These are phyloP conservation scores for Nysson spinosus DNA, from an alignment of 2,888 invertebrate genomes.

Conservation along the genomic window DNA sequence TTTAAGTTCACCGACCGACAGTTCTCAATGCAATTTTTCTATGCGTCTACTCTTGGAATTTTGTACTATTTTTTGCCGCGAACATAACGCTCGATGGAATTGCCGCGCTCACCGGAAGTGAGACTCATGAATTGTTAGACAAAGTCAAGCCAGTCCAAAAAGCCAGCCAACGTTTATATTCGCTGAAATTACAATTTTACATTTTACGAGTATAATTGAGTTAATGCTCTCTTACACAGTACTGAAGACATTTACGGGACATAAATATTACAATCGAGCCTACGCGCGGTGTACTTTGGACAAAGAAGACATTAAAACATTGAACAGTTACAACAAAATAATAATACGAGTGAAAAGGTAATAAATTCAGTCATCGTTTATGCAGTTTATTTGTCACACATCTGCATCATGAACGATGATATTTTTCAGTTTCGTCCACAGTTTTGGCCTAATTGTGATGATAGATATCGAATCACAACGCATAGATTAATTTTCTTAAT, in stretches of 20 bases:
- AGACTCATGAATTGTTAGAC: neutral
- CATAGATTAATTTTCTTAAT: too few relatives aligned
- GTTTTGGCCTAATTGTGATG: too few relatives aligned
- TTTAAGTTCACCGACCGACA: constrained; percentile 29
- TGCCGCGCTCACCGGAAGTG: neutral
- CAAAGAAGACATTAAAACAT: neutral
- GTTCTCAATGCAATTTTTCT: constrained; percentile 31
- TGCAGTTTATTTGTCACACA: too few relatives aligned
- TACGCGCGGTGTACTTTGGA: constrained; percentile 17
- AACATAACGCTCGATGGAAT: neutral
- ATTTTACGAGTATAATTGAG: constrained; percentile 3
- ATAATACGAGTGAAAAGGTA: neutral
- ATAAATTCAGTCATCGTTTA: too few relatives aligned
- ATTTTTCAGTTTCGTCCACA: too few relatives aligned
- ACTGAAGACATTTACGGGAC: neutral
- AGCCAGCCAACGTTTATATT: neutral
- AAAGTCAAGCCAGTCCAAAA: neutral
- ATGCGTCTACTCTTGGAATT: constrained; percentile 9
- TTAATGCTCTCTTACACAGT: constrained; percentile 4
- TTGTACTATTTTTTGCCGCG: constrained; percentile 22
- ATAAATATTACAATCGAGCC: constrained; percentile 9
- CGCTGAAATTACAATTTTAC: constrained; percentile 1
- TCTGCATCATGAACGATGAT: too few relatives aligned
- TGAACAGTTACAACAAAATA: neutral
- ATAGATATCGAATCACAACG: too few relatives aligned